Base-by-base conservation (phyloP, 2,113 vertebrate genomes). In the Pteronura brasiliensis region DNA sequence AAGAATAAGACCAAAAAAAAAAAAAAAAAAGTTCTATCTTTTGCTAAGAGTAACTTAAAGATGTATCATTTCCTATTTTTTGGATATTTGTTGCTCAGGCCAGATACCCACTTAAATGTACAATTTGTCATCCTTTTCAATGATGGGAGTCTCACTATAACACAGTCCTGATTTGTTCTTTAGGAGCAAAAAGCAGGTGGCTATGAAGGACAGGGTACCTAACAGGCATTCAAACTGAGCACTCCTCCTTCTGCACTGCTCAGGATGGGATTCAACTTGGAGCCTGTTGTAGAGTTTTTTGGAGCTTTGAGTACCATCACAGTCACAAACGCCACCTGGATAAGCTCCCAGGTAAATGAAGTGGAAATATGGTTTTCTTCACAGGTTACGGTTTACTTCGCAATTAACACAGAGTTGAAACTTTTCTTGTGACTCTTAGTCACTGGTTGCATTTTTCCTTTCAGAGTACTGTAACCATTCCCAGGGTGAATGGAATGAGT, bases 231-330 rank as follows among this genome's bases (percentile, higher is more conserved):
- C 57, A 89, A 11, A 65, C 39, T 44, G 52, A 36, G 74, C 14
- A 65, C 36, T 44, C 57, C 86, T 7, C 12, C 34, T 94, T 92
- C 36, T 55, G 55, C 47, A 81, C 13, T 10, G 27, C 61, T 93
- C 39, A 82, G 39, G 49, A 85, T 15, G 3, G n/a, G 67, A 85
- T 85, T 82, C 65, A 79, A 23, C n/a, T 29, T 82, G 65, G 72
- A 94, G 36, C 12, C n/a, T 69, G 6, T 36, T 81, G 49, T 36
- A 95, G 96, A 96, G 36, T 57, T 90, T 95, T 74, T 81, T 79
- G 6, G 34, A 97, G 74, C 10, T 83, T 69, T 0, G 13, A 57
- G 36, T 91, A 88, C 76, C 29, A 82, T n/a, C 20, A 49, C 10
- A 49, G 63, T 69, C 20, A 42, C 57, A 44, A 77, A 90, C 49